Conservation (phyloP, 2,888 invertebrate species). For the Doris montereyensis region DNA sequence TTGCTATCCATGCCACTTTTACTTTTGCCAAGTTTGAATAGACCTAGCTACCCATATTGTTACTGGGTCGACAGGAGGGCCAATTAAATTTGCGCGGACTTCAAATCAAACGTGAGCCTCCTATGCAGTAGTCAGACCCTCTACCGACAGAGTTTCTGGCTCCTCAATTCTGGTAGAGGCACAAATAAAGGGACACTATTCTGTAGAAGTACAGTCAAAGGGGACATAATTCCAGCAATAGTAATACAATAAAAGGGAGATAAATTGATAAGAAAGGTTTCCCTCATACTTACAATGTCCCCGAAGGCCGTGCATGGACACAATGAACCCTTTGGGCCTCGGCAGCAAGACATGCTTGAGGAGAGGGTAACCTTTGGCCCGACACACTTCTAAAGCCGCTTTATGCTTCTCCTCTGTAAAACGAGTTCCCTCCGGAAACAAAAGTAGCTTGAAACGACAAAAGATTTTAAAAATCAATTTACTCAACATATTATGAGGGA, state of each 20-base stretch:
- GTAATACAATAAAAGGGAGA: neutral
- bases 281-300: constrained; percentile 72
- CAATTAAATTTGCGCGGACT: too few species aligned
- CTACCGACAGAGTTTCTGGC: too few species aligned
- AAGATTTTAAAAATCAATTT: too few species aligned
- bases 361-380: constrained; percentile 86
- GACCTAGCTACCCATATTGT: too few species aligned
- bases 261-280: neutral
- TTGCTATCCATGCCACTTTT: too few species aligned
- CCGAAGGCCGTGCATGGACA: constrained; percentile 86
- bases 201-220: constrained; percentile 8
- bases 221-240: neutral
- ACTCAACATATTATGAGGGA: too few species aligned
- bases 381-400: constrained; percentile 89
- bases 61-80: too few species aligned
- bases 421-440: constrained; percentile 95
- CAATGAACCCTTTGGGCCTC: constrained; percentile 94
- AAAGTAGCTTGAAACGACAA: constrained; percentile 78
- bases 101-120: too few species aligned
- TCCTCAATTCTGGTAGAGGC: too few species aligned
- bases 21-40: too few species aligned
- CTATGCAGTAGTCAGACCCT: too few species aligned
- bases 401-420: constrained; percentile 90
- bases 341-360: constrained; percentile 93
- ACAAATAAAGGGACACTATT: too few species aligned